A percentile compares a stretch with the other conserved stretches of the same genome.
Evolutionary conservation across 1,140 invertebrate genomes (phyloP).

Genomic region (Diploscapter pachys): DNA sequence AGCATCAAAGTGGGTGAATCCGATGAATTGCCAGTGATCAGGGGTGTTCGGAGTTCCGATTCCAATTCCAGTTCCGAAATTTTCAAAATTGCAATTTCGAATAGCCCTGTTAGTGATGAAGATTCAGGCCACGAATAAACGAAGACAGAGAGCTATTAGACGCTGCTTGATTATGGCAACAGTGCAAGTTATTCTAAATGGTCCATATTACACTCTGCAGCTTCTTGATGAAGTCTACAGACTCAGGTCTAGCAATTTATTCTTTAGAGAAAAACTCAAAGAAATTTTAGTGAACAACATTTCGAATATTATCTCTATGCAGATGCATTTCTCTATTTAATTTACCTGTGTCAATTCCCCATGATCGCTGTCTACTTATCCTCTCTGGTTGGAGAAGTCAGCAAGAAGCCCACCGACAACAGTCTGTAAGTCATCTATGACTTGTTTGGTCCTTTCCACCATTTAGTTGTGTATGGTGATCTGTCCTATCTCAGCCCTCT

Average conservation of each 20-base stretch:
- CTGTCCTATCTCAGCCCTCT: no score
- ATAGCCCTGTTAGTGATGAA: no score
- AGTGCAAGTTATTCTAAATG: conserved; percentile 34
- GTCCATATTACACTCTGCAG: conserved; percentile 35
- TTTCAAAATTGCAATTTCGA: no score
- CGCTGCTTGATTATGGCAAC: conserved; percentile 37
- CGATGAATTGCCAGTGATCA: no score
- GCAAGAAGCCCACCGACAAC: background rate
- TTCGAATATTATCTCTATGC: conserved; percentile 22
- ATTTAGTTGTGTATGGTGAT: no score
- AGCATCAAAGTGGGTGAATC: conserved; percentile 25
- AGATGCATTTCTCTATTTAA: conserved; percentile 32
- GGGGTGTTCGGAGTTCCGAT: background rate
- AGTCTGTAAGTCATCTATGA: no score
- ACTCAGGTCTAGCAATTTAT: conserved; percentile 4
- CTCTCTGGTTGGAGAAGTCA: conserved; percentile 10
- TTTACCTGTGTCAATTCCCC: conserved; percentile 33
- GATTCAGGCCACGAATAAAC: conserved; percentile 19
- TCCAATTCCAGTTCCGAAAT: background rate
- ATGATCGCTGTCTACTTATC: conserved; percentile 29
- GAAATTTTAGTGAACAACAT: background rate
- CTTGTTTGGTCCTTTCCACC: no score
- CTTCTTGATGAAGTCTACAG: conserved; percentile 27
- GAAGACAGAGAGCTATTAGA: conserved; percentile 31
- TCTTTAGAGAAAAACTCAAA: background rate